These are phyloP conservation scores for Lichenostomus cassidix DNA, from an alignment of 2,113 vertebrate species.

Conservation along the genomic window DNA sequence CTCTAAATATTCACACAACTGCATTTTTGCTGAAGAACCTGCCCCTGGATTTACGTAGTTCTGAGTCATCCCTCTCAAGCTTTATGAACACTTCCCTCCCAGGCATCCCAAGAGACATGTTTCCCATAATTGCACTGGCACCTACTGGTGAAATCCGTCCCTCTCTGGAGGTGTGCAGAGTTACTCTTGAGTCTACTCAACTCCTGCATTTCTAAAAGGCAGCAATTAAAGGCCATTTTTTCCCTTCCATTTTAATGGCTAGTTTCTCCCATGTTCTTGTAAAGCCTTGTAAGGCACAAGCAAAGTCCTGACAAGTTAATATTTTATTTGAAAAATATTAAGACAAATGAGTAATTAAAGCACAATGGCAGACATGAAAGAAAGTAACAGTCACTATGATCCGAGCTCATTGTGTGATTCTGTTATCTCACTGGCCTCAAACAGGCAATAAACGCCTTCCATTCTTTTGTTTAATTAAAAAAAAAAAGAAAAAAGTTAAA, in stretches of 20 bases:
- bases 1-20: neutral
- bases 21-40: neutral
- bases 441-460: neutral
- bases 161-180: neutral
- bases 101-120: neutral
- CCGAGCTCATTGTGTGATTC: neutral
- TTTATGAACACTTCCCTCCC: neutral
- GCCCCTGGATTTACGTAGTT: neutral
- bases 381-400: neutral
- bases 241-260: neutral
- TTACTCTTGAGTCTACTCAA: neutral
- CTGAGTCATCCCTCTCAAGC: neutral
- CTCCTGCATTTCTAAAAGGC: neutral
- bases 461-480: neutral
- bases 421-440: neutral
- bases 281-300: neutral
- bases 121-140: slow-evolving; percentile 9
- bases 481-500: neutral
- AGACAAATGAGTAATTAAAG: neutral
- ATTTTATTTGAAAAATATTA: neutral
- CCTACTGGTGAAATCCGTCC: neutral
- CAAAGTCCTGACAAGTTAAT: neutral
- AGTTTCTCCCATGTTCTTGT: neutral
- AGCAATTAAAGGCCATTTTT: neutral
- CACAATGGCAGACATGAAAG: neutral